These are phyloP conservation scores for Drosophila lacicola DNA, from an alignment of 2,888 invertebrate species.

Conservation along the genomic window DNA sequence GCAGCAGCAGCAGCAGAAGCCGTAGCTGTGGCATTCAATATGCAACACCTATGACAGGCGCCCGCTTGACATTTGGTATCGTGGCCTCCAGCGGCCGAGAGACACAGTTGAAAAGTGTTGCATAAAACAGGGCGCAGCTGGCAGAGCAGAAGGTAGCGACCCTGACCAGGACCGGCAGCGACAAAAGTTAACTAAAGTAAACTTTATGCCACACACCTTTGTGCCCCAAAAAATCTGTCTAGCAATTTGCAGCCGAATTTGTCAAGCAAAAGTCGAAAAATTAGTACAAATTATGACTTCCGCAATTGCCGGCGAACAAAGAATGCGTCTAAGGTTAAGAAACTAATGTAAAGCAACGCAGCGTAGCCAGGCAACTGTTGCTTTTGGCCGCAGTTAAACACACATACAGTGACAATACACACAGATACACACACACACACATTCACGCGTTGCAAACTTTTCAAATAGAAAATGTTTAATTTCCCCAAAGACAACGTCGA, in stretches of 20 bases:
- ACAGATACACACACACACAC: constrained; percentile 28
- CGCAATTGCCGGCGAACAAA: constrained; percentile 62
- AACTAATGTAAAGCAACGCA: constrained; percentile 48
- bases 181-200: constrained; percentile 16
- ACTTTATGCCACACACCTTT: constrained; percentile 21
- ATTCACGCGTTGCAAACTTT: constrained; percentile 62
- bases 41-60: constrained; percentile 72
- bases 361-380: constrained; percentile 67
- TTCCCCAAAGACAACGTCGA: constrained; percentile 78
- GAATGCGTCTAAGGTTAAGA: constrained; percentile 33
- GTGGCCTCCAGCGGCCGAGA: constrained; percentile 24
- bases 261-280: constrained; percentile 58
- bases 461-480: constrained; percentile 83
- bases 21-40: constrained; percentile 56
- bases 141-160: constrained; percentile 6
- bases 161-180: constrained; percentile 10
- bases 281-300: constrained; percentile 73
- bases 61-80: constrained; percentile 62
- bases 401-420: constrained; percentile 6
- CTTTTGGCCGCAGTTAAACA: constrained; percentile 38
- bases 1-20: constrained; percentile 5
- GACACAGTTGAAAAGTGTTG: constrained; percentile 39
- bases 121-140: constrained; percentile 47
- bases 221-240: constrained; percentile 37
- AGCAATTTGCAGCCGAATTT: constrained; percentile 69